Percentiles rank a stretch among this genome's conserved stretches.
Evolutionary conservation across 2,797 vertebrate species (phyloP).

Genomic region (Decapterus maruadsi): DNA sequence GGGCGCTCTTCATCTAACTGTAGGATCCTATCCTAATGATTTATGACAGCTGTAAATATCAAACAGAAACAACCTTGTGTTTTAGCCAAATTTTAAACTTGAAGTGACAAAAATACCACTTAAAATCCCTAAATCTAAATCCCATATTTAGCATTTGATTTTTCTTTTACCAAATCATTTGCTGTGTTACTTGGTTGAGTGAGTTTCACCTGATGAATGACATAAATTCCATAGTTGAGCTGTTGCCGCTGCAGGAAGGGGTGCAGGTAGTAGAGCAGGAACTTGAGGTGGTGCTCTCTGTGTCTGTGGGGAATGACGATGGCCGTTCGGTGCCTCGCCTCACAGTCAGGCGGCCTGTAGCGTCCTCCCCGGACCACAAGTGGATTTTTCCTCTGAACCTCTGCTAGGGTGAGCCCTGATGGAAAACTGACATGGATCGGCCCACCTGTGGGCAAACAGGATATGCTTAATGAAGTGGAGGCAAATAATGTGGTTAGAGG

Average conservation of each 20-base stretch:
- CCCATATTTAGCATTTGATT: neutral
- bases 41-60: neutral
- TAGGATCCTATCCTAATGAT: neutral
- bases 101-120: neutral
- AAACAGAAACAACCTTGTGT: neutral
- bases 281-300: slow-evolving; percentile 86
- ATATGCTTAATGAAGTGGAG: neutral
- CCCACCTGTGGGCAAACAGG: slow-evolving; percentile 76
- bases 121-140: neutral
- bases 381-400: slow-evolving; percentile 84
- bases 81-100: neutral
- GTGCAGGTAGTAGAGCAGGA: slow-evolving; percentile 88
- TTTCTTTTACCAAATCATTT: neutral
- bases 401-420: slow-evolving; percentile 78
- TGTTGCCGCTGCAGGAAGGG: slow-evolving; percentile 89
- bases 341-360: slow-evolving; percentile 87
- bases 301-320: slow-evolving; percentile 87
- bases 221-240: slow-evolving; percentile 87
- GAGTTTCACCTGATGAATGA: slow-evolving; percentile 87
- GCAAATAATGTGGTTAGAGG: slow-evolving; percentile 33
- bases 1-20: slow-evolving; percentile 33
- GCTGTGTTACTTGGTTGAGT: neutral
- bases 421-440: slow-evolving; percentile 87
- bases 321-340: slow-evolving; percentile 82
- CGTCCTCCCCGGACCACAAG: slow-evolving; percentile 85